Percentiles rank a stretch among this genome's conserved stretches.
Conservation (phyloP, 2,888 invertebrate species). For the Oegoconia quadripuncta region DNA sequence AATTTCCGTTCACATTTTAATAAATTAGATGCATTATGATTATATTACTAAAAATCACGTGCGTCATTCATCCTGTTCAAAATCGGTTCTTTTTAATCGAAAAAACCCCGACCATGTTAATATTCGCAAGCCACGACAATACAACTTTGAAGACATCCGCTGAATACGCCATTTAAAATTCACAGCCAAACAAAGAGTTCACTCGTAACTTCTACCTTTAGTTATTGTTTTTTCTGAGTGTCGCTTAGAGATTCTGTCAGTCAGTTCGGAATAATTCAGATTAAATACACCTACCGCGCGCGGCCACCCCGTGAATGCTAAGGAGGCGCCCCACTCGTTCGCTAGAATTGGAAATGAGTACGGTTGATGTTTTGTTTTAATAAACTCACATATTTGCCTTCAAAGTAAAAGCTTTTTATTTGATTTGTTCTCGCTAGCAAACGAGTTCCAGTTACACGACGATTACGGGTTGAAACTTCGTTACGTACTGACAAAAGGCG, state of each 20-base stretch:
- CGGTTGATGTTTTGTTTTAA: constrained; percentile 66
- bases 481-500: constrained; percentile 22
- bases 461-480: constrained; percentile 32
- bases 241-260: constrained; percentile 68
- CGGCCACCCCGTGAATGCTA: constrained; percentile 56
- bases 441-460: constrained; percentile 36
- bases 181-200: constrained; percentile 52
- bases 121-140: constrained; percentile 54
- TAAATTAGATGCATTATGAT: constrained; percentile 61
- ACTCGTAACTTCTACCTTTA: constrained; percentile 54
- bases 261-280: constrained; percentile 70
- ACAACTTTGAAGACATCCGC: constrained; percentile 44
- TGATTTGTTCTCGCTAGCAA: constrained; percentile 46
- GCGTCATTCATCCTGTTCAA: constrained; percentile 66
- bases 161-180: constrained; percentile 57
- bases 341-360: constrained; percentile 66
- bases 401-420: constrained; percentile 64
- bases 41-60: constrained; percentile 63
- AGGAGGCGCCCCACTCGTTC: constrained; percentile 49
- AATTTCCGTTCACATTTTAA: constrained; percentile 69
- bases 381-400: constrained; percentile 66
- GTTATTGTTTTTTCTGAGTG: constrained; percentile 48
- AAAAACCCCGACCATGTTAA: constrained; percentile 54
- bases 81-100: constrained; percentile 69
- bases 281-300: constrained; percentile 72